A percentile compares a stretch with the other conserved stretches of the same genome.
Evolutionary conservation across 2,113 vertebrate genomes (phyloP).

Genomic region (Protomyctophum bolini): DNA sequence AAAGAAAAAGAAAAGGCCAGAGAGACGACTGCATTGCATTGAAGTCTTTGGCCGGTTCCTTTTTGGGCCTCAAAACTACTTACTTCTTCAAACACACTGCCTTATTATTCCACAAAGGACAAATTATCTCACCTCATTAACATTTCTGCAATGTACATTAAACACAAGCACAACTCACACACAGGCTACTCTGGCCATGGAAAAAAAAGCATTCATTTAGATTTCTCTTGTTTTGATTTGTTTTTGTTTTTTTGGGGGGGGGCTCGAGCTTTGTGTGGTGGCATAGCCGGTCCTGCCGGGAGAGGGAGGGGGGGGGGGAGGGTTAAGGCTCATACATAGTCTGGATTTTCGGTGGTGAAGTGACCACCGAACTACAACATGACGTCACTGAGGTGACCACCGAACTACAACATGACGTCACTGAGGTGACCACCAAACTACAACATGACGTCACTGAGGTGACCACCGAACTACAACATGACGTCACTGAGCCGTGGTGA

Average conservation of each 20-base stretch:
- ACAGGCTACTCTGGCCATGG: neutral
- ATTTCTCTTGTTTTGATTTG: neutral
- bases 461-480: too few species aligned
- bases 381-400: too few species aligned
- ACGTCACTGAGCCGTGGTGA: too few species aligned
- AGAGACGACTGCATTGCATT: slow-evolving; percentile 6
- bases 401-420: too few species aligned
- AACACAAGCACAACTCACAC: slow-evolving; percentile 20
- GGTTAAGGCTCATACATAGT: too few species aligned
- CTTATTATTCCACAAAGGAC: neutral
- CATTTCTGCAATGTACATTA: neutral
- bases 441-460: too few species aligned
- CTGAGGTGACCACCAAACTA: too few species aligned
- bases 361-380: too few species aligned
- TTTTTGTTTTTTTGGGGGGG: slow-evolving; percentile 13
- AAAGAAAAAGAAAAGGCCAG: neutral
- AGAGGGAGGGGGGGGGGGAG: neutral
- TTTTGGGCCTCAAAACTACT: neutral
- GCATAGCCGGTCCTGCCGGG: slow-evolving; percentile 19
- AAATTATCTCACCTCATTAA: neutral
- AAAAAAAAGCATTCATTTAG: neutral
- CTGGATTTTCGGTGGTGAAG: too few species aligned
- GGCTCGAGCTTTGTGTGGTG: neutral
- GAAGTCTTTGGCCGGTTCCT: slow-evolving; percentile 5
- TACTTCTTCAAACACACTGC: neutral